Percentiles rank a stretch among this genome's conserved stretches.
These are phyloP conservation scores for Sarcophaga carnaria DNA, from an alignment of 2,888 invertebrate genomes.

Conservation along the genomic window DNA sequence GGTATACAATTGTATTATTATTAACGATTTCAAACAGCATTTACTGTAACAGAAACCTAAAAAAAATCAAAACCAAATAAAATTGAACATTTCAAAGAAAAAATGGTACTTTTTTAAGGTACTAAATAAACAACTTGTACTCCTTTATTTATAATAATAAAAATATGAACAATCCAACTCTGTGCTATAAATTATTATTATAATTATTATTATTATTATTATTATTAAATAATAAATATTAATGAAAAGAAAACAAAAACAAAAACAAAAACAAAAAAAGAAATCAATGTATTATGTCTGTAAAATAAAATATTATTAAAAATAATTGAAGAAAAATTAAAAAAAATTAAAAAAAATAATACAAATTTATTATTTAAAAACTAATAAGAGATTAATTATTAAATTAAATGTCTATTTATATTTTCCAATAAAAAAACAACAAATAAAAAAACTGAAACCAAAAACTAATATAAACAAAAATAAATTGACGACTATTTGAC, in stretches of 20 bases:
- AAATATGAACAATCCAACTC: constrained; percentile 61
- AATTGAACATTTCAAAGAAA: neutral
- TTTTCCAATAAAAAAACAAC: constrained; percentile 44
- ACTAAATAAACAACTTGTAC: neutral
- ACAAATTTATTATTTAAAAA: constrained; percentile 14
- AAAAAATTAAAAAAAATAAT: constrained; percentile 32
- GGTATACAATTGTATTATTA: neutral
- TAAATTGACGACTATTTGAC: constrained; percentile 39
- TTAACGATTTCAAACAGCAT: neutral
- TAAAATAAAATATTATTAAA: constrained; percentile 58
- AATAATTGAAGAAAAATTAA: constrained; percentile 30
- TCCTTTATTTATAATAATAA: neutral
- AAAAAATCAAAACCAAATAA: constrained; percentile 14
- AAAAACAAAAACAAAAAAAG: neutral
- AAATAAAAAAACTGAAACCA: neutral
- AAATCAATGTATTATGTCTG: constrained; percentile 57
- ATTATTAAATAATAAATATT: neutral
- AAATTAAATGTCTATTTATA: constrained; percentile 66
- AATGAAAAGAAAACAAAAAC: neutral
- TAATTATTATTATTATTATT: constrained; percentile 41
- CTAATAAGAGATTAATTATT: constrained; percentile 42
- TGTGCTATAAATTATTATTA: constrained; percentile 61
- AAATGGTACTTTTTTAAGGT: constrained; percentile 12
- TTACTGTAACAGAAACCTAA: neutral
- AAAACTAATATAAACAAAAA: neutral